Evolutionary conservation across 2,797 vertebrate genomes (phyloP), one percentile per base, ranked within the genome.

Genomic region (Falco peregrinus): DNA sequence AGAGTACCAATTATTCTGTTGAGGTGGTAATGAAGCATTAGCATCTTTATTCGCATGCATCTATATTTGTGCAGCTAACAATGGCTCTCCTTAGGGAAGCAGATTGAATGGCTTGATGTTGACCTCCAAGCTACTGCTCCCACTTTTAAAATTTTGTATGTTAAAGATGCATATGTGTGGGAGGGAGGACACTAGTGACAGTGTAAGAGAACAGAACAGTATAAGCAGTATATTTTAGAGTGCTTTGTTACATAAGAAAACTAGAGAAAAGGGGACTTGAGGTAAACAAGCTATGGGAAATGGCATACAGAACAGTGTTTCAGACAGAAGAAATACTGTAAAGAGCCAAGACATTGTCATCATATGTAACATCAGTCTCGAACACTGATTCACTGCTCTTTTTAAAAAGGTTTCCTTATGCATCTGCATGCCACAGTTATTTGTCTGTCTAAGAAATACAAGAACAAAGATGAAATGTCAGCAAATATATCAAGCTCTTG

Each of bases 1-100:
- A 95, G 63, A 96, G 91, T 5, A 74, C 63, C 76, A 91, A 67
- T 97, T 96, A 95, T 83, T 96, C 78, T 87, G 84, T 91, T 94
- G 93, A 43, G 81, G 70, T 82, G 85, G 89, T 96, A 97, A 96
- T 78, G 92, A 97, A 96, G 74, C 83, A 64, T 71, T 76, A 48
- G 85, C 6, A 15, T 69, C 87, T 94, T 84, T 95, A 75, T 84
- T 94, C 70, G 6, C 63, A 91, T 84, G 87, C 47, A 43, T 73
- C 50, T 91, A 6, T 76, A 7, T 83, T 83, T 93, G 81, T 59
- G 84, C 47, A 77, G 56, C 48, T 84, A 92, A 47, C 87, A 92
- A 9, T 87, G 69, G 24, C 78, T 94, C 53, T 96, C 94, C 90
- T 94, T 69, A 18, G 35, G 79, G 77, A 95, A 84, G 76, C 41